A percentile compares a stretch with the other conserved stretches of the same genome.
Evolutionary conservation across 2,113 vertebrate species (phyloP).

Genomic region (Cephalopholis sonnerati): DNA sequence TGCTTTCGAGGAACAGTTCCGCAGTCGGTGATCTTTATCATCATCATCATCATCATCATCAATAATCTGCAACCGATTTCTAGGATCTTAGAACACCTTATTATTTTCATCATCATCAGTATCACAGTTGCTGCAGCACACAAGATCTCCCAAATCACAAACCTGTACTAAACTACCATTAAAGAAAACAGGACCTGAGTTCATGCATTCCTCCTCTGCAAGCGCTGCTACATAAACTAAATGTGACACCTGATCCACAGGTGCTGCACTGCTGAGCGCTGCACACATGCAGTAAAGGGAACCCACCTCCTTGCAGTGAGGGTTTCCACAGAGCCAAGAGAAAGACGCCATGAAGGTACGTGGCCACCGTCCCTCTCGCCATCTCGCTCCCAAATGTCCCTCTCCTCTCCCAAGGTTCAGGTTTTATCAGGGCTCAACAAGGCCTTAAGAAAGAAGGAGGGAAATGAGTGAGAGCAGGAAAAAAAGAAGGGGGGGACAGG

Average conservation of each 20-base stretch:
- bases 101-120: neutral
- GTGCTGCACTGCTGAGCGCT: slow-evolving; percentile 28
- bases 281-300: slow-evolving; percentile 31
- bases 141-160: neutral
- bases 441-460: slow-evolving; percentile 85
- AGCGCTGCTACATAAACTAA: slow-evolving; percentile 2
- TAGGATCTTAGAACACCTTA: neutral
- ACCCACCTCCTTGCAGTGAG: slow-evolving; percentile 94
- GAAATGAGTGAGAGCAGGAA: slow-evolving; percentile 52
- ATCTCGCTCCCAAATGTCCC: slow-evolving; percentile 93
- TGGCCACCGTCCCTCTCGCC: slow-evolving; percentile 87
- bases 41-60: neutral
- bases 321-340: slow-evolving; percentile 89
- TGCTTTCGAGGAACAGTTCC: neutral
- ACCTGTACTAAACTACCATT: neutral
- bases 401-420: slow-evolving; percentile 83
- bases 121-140: neutral
- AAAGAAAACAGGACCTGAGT: slow-evolving; percentile 5
- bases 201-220: slow-evolving; percentile 6
- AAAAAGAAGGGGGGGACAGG: slow-evolving; percentile 57
- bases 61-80: neutral
- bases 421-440: slow-evolving; percentile 91
- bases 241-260: slow-evolving; percentile 60
- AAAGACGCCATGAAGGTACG: slow-evolving; percentile 87
- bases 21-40: neutral